Percentiles rank a stretch among this genome's conserved stretches.
These are phyloP conservation scores for Pinctada fucata DNA, from an alignment of 2,888 invertebrate species.

Conservation along the genomic window DNA sequence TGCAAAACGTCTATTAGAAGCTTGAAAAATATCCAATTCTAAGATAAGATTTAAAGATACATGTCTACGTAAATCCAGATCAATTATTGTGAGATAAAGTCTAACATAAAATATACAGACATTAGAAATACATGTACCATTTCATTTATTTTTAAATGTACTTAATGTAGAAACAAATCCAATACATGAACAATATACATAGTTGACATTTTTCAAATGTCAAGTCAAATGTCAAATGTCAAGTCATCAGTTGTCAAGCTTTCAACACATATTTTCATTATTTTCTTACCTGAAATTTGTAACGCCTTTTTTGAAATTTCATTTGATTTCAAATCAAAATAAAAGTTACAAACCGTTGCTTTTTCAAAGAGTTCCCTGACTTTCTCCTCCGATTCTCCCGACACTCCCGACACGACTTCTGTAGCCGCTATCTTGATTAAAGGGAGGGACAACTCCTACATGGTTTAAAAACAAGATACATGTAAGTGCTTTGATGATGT, in stretches of 20 bases:
- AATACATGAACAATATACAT: too few relatives aligned
- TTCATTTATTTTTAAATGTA: too few relatives aligned
- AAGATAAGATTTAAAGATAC: background rate
- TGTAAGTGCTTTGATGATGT: background rate
- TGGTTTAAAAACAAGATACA: background rate
- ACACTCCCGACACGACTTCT: conserved; percentile 94
- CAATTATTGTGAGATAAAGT: background rate
- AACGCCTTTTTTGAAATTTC: too few relatives aligned
- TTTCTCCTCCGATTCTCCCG: conserved; percentile 96
- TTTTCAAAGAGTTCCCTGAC: conserved; percentile 93
- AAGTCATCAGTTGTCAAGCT: too few relatives aligned
- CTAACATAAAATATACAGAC: background rate
- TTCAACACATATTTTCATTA: too few relatives aligned
- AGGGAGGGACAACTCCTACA: conserved; percentile 88
- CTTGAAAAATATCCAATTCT: too few relatives aligned
- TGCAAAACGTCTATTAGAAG: background rate
- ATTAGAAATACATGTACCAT: too few relatives aligned
- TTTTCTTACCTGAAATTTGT: too few relatives aligned
- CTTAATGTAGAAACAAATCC: too few relatives aligned
- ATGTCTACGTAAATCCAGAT: background rate
- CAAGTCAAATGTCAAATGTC: too few relatives aligned
- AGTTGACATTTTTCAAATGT: too few relatives aligned
- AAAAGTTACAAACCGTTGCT: conserved; percentile 80
- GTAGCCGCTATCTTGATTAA: conserved; percentile 93
- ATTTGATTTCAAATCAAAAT: too few relatives aligned